Evolutionary conservation across 2,113 vertebrate genomes (phyloP), one percentile per base, ranked within the genome.

Genomic region (Callospermophilus lateralis): DNA sequence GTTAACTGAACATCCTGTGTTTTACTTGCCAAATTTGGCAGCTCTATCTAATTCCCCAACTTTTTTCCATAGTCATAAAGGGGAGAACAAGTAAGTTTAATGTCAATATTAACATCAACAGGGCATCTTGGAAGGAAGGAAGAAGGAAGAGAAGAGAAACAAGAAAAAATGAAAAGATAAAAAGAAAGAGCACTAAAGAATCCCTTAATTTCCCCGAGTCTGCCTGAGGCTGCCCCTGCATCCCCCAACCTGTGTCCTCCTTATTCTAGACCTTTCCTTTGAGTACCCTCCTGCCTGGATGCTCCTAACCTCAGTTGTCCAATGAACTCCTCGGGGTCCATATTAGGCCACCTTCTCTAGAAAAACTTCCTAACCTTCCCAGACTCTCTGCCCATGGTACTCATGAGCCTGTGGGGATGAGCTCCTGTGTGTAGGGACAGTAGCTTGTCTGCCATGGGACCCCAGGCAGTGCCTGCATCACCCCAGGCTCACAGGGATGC

Each of bases 21-120:
- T 94, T 86, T 81, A 86, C 72, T 81, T 92, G 61, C 53, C 77
- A 65, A 85, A 72, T 77, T 58, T 86, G 53, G 42, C 51, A 80
- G 68, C 37, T 92, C 67, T 55, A 84, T 26, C 42, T 93, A 76
- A 76, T 58, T 55, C 4, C 16, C 65, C 58, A 74, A 93, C 34
- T 30, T 85, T 96, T 84, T 67, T n/a, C 63, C 70, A 55, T 73
- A 11, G 5, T 61, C n/a, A 91, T 51, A 76, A 93, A 73, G 53
- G 34, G 63, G 61, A 90, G 81, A 39, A 78, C 42, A 89, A 95
- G 45, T 67, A 84, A 85, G 12, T 20, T 48, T 95, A 81, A 34
- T 72, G 45, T 58, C 55, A 63, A 63, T 24, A 28, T 53, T 86
- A 34, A 95, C 61, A 76, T 11, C 26, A 22, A 68, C 17, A 51